phyloP scores from a whole-genome alignment of 2,888 invertebrate species.

The Eupithecia insigniata region DNA sequence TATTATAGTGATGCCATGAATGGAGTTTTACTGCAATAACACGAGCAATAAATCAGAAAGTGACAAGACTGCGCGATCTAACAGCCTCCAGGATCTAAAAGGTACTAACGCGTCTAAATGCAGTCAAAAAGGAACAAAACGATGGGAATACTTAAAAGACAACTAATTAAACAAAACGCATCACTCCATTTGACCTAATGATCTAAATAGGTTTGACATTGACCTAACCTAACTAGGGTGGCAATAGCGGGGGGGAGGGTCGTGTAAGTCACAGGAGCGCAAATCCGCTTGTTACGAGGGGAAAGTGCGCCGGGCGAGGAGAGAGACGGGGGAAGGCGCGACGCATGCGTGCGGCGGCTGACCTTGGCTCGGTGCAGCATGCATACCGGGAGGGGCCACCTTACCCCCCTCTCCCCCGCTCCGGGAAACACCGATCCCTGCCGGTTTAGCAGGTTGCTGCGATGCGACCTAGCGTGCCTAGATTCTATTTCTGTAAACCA shows the following conservation, averaged over 20 bases:
- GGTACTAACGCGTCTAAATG: neutral
- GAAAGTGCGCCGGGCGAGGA: conserved; percentile 27
- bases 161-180: conserved; percentile 19
- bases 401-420: conserved; percentile 59
- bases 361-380: conserved; percentile 83
- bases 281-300: conserved; percentile 45
- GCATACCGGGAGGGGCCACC: conserved; percentile 65
- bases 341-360: conserved; percentile 81
- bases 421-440: conserved; percentile 47
- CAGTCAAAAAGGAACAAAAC: neutral
- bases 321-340: conserved; percentile 46
- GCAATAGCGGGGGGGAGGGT: conserved; percentile 54
- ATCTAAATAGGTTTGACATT: conserved; percentile 46
- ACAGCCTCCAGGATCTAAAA: conserved; percentile 1
- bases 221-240: conserved; percentile 43
- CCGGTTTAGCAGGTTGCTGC: conserved; percentile 80
- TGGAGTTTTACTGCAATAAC: neutral
- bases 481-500: conserved; percentile 73
- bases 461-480: conserved; percentile 71
- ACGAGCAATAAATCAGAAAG: neutral
- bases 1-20: conserved; percentile 16
- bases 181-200: conserved; percentile 43
- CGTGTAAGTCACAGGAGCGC: conserved; percentile 70
- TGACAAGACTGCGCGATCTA: neutral
- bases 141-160: conserved; percentile 4